Percentiles rank a stretch among this genome's conserved stretches.
Evolutionary conservation across 2,113 vertebrate species (phyloP).

Genomic region (Anarrhichthys ocellatus): DNA sequence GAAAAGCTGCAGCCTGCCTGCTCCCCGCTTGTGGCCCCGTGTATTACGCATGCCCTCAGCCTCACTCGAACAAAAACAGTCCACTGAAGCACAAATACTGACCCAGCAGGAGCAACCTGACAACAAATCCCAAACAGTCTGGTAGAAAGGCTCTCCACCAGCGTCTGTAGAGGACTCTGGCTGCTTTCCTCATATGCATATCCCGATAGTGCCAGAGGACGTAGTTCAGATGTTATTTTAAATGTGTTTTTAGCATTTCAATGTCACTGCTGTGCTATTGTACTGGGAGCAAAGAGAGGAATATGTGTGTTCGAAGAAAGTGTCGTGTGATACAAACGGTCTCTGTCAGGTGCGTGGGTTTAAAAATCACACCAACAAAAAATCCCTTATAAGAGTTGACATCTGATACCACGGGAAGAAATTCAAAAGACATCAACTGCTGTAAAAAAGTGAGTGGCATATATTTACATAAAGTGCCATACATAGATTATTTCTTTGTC

Average conservation of each 20-base stretch:
- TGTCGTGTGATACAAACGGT: conserved; percentile 17
- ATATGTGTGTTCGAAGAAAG: conserved; percentile 20
- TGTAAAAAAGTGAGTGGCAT: neutral
- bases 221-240: conserved; percentile 54
- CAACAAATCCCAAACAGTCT: conserved; percentile 35
- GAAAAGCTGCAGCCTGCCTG: conserved; percentile 55
- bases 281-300: conserved; percentile 22
- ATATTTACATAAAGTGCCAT: conserved; percentile 16
- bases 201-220: conserved; percentile 40
- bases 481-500: neutral
- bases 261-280: conserved; percentile 34
- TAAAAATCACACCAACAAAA: conserved; percentile 24
- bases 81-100: conserved; percentile 56
- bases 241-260: conserved; percentile 58
- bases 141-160: neutral
- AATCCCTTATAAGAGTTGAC: neutral
- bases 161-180: conserved; percentile 8
- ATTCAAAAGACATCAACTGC: neutral
- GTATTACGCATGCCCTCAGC: conserved; percentile 51
- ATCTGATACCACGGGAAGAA: neutral
- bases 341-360: conserved; percentile 36
- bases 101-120: conserved; percentile 57
- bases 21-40: conserved; percentile 55
- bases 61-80: conserved; percentile 51
- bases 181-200: conserved; percentile 43